A percentile compares a stretch with the other conserved stretches of the same genome.
Conservation (phyloP, 1,140 invertebrate species). For the Eulimnadia texana region DNA sequence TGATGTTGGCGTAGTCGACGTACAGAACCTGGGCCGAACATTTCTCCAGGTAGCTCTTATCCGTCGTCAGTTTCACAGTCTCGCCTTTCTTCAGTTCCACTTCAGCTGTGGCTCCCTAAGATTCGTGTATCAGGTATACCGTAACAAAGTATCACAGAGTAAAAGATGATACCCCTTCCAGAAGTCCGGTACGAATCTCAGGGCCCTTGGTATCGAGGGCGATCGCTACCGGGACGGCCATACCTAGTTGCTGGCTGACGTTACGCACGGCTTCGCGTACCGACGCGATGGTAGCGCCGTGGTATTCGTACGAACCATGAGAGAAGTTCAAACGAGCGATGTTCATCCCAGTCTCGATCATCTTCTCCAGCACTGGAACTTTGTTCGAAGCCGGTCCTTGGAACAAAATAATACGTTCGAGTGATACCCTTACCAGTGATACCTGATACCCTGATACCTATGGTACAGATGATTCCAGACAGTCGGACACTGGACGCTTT, state of each 20-base stretch:
- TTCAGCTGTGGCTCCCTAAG: slow-evolving; percentile 75
- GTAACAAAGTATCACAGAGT: too few species aligned
- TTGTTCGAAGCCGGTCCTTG: slow-evolving; percentile 73
- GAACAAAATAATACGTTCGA: slow-evolving; percentile 2
- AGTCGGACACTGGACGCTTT: slow-evolving; percentile 64
- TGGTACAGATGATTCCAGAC: slow-evolving; percentile 96
- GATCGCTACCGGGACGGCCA: slow-evolving; percentile 76
- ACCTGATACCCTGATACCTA: slow-evolving; percentile 43
- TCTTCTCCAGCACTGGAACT: slow-evolving; percentile 71
- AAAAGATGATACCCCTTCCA: slow-evolving; percentile 79
- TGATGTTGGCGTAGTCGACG: slow-evolving; percentile 88
- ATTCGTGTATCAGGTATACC: too few species aligned
- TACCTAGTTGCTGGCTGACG: slow-evolving; percentile 54
- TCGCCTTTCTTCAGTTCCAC: slow-evolving; percentile 76
- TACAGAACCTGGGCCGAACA: slow-evolving; percentile 61
- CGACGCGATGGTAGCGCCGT: slow-evolving; percentile 77
- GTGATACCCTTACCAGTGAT: slow-evolving; percentile 20
- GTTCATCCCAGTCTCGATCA: slow-evolving; percentile 98
- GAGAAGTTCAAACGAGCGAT: slow-evolving; percentile 95
- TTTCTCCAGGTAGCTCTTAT: slow-evolving; percentile 63
- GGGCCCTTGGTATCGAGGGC: slow-evolving; percentile 95
- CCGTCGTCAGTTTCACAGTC: slow-evolving; percentile 74
- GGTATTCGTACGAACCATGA: slow-evolving; percentile 93
- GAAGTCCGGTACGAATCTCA: slow-evolving; percentile 87
- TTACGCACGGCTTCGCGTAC: slow-evolving; percentile 68